These are phyloP conservation scores for Tiliqua scincoides DNA, from an alignment of 2,113 vertebrate genomes.

Conservation along the genomic window DNA sequence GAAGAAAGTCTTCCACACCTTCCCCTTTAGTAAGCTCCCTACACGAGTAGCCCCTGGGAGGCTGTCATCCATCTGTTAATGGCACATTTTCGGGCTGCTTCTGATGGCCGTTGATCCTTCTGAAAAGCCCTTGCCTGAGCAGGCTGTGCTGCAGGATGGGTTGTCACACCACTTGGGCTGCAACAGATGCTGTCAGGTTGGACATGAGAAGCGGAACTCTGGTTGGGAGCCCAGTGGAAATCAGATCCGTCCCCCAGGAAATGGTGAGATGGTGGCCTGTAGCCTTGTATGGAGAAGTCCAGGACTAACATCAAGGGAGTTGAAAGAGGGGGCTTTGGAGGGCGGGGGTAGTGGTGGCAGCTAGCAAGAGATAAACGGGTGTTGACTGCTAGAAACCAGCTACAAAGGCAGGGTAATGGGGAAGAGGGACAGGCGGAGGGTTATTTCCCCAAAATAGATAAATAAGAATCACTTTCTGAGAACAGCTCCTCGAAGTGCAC, in stretches of 20 bases:
- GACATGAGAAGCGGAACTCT: neutral
- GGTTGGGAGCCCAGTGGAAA: neutral
- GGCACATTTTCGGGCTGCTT: neutral
- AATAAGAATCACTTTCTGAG: neutral
- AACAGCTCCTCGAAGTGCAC: neutral
- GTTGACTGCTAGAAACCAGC: neutral
- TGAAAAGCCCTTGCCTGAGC: neutral
- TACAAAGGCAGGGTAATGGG: neutral
- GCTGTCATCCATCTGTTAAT: neutral
- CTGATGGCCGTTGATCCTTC: neutral
- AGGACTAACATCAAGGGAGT: neutral
- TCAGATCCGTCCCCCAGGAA: conserved; percentile 16
- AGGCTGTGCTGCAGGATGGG: neutral
- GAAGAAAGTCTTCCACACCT: too few species aligned
- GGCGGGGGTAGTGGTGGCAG: neutral
- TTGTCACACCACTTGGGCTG: neutral
- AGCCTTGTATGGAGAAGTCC: conserved; percentile 9
- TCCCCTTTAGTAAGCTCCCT: too few species aligned
- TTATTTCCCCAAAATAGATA: too few species aligned
- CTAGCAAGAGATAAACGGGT: neutral
- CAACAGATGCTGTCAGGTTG: neutral
- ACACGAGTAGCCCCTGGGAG: neutral
- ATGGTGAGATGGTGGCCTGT: neutral
- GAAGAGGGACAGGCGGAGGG: neutral
- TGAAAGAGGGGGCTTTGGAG: neutral